Percentiles rank a stretch among this genome's conserved stretches.
Evolutionary conservation across 2,888 invertebrate genomes (phyloP).

Genomic region (Cosmopolites sordidus): DNA sequence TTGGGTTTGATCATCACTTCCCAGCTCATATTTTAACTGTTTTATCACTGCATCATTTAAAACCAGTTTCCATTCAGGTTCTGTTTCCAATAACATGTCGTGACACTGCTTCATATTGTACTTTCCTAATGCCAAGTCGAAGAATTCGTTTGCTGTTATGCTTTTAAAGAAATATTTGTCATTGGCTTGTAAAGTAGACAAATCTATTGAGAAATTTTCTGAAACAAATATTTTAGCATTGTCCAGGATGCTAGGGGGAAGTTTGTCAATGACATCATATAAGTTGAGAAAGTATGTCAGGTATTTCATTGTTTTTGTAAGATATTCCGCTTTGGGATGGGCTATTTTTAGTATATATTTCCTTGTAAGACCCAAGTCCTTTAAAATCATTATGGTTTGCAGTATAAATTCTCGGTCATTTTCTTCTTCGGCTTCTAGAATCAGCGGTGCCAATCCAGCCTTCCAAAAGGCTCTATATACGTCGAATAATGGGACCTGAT

Average conservation of each 20-base stretch:
- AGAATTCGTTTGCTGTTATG: conserved; percentile 29
- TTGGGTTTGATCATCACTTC: not conserved
- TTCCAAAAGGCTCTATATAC: conserved; percentile 34
- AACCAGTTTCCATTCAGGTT: not conserved
- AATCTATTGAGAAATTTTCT: conserved; percentile 19
- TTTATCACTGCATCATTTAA: not conserved
- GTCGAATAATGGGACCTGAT: conserved; percentile 26
- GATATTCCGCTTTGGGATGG: conserved; percentile 17
- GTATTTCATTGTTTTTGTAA: conserved; percentile 16
- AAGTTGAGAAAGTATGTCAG: conserved; percentile 28
- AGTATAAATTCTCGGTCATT: conserved; percentile 28
- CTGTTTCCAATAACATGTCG: not conserved
- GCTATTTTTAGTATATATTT: conserved; percentile 30
- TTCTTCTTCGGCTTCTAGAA: conserved; percentile 24
- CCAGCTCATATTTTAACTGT: not conserved
- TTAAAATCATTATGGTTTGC: conserved; percentile 28
- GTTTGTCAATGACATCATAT: conserved; percentile 25
- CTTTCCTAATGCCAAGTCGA: conserved; percentile 29
- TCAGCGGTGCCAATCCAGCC: conserved; percentile 29
- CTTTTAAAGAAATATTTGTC: conserved; percentile 30
- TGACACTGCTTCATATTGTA: conserved; percentile 21
- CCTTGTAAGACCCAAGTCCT: conserved; percentile 27
- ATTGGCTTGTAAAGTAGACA: conserved; percentile 20
- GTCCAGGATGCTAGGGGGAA: conserved; percentile 22
- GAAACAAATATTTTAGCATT: conserved; percentile 24